Percentiles rank a stretch among this genome's conserved stretches.
Conservation (phyloP, 2,797 vertebrate genomes). For the Pantherophis vulpinus region DNA sequence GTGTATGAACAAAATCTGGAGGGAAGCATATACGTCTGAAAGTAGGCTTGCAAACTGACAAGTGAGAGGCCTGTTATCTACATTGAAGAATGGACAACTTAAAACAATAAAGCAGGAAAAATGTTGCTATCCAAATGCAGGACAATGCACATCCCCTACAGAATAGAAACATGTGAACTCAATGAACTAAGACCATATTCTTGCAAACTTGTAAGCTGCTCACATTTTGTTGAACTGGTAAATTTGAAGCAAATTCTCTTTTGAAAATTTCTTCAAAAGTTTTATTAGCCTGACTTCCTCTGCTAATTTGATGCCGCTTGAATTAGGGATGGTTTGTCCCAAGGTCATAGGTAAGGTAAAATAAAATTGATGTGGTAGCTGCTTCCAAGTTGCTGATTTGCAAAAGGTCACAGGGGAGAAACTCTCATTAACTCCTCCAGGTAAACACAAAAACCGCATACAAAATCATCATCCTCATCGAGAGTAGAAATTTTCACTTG, state of each 20-base stretch:
- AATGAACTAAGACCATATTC: not conserved
- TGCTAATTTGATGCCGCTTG: not conserved
- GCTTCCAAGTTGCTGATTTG: not conserved
- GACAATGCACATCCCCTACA: not conserved
- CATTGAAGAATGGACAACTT: not conserved
- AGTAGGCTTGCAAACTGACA: not conserved
- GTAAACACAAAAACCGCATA: no score
- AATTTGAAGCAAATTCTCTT: not conserved
- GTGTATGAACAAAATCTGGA: not conserved
- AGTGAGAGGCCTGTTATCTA: not conserved
- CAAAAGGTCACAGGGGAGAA: not conserved
- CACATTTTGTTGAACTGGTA: not conserved
- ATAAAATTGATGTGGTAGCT: not conserved
- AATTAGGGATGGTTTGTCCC: not conserved
- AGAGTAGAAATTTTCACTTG: no score
- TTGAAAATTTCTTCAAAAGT: not conserved
- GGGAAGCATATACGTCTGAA: not conserved
- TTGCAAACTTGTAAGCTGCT: not conserved
- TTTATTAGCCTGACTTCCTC: not conserved
- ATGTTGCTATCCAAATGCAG: not conserved
- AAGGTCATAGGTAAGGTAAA: not conserved
- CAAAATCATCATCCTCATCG: no score
- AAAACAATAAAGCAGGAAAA: not conserved
- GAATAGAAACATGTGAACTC: not conserved
- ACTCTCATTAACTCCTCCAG: no score